A percentile compares a stretch with the other conserved stretches of the same genome.
Evolutionary conservation across 2,888 invertebrate genomes (phyloP).

Genomic region (Nemoura dubitans): DNA sequence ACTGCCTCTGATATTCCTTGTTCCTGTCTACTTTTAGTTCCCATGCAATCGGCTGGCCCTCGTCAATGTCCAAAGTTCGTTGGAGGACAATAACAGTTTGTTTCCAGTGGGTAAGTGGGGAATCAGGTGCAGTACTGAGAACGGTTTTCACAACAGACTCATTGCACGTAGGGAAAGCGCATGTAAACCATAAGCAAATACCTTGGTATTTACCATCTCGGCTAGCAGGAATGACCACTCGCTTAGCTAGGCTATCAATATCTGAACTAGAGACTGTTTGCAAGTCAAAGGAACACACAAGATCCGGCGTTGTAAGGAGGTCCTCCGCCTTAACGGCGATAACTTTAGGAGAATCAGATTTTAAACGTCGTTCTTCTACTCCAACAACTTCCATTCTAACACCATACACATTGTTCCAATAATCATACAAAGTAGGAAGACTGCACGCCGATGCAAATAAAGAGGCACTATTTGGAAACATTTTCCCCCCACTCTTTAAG

Average conservation of each 20-base stretch:
- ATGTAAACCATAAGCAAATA: constrained; percentile 81
- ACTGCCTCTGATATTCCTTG: constrained; percentile 64
- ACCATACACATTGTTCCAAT: constrained; percentile 84
- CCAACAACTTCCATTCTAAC: constrained; percentile 76
- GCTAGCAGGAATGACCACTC: constrained; percentile 68
- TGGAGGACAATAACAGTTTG: constrained; percentile 82
- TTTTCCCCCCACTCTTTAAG: constrained; percentile 74
- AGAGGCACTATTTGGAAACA: constrained; percentile 80
- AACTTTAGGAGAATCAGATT: constrained; percentile 74
- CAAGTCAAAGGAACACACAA: constrained; percentile 75
- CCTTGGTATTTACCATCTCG: constrained; percentile 66
- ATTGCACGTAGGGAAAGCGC: constrained; percentile 70
- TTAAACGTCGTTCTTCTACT: constrained; percentile 68
- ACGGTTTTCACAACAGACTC: constrained; percentile 57
- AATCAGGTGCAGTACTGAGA: constrained; percentile 68
- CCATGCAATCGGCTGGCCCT: constrained; percentile 74
- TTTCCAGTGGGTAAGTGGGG: constrained; percentile 75
- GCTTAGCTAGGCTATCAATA: constrained; percentile 67
- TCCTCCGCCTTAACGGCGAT: constrained; percentile 65
- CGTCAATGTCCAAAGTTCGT: constrained; percentile 65
- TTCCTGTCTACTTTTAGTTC: constrained; percentile 70
- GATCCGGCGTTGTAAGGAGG: constrained; percentile 71
- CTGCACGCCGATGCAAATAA: constrained; percentile 71
- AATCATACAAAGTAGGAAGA: constrained; percentile 71
- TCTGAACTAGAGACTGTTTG: constrained; percentile 69